These are phyloP conservation scores for Machaerirhynchus nigripectus DNA, from an alignment of 2,113 vertebrate genomes.

Conservation along the genomic window DNA sequence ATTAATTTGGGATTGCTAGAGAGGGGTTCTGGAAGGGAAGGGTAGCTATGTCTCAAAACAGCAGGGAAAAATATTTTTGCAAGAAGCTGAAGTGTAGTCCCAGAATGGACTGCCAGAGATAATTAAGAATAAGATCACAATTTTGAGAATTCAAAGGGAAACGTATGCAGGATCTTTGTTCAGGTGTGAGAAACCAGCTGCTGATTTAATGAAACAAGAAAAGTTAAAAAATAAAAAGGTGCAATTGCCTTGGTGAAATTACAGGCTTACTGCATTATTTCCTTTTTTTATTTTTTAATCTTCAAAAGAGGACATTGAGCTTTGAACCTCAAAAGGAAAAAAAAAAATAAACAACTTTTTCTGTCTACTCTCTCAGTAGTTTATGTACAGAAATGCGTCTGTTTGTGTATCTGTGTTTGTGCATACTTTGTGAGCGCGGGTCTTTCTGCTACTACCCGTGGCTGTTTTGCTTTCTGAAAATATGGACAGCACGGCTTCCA, in stretches of 20 bases:
- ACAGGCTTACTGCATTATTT: background rate
- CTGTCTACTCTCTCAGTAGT: background rate
- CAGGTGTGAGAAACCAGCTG: background rate
- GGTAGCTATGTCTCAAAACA: background rate
- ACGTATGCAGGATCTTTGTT: background rate
- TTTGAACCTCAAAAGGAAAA: background rate
- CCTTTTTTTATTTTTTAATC: background rate
- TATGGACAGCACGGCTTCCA: background rate
- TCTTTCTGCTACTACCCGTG: background rate
- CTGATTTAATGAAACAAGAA: background rate
- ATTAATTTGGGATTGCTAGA: background rate
- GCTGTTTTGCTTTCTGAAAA: background rate
- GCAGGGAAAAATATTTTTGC: background rate
- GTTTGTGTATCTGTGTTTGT: background rate
- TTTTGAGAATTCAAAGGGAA: conserved; percentile 6
- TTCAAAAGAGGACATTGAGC: background rate
- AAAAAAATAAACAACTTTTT: accelerated
- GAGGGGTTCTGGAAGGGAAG: background rate
- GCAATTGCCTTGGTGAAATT: background rate
- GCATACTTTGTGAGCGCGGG: background rate
- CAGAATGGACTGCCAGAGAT: background rate
- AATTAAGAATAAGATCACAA: background rate
- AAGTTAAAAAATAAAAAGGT: background rate
- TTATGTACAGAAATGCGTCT: accelerated
- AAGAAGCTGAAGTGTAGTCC: background rate